Conservation (phyloP, 2,797 vertebrate species). For the Urosaurus nigricauda region DNA sequence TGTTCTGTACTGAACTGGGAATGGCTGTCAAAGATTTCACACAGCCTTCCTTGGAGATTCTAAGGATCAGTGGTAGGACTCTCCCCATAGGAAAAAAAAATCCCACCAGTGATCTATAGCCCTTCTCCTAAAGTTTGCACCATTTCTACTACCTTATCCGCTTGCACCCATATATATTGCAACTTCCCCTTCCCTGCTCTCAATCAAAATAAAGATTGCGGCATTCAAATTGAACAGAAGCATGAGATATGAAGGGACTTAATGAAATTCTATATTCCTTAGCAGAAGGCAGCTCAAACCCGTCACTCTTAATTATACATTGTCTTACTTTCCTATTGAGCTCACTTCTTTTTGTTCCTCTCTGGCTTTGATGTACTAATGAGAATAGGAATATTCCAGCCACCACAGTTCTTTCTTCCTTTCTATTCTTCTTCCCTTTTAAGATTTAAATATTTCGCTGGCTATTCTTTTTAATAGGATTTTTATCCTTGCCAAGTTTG, state of each 20-base stretch:
- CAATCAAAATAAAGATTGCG: not conserved
- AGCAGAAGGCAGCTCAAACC: not conserved
- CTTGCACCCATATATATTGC: not conserved
- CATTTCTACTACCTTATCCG: not conserved
- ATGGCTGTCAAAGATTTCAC: not conserved
- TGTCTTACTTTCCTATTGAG: constrained; percentile 22
- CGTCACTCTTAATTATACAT: not conserved
- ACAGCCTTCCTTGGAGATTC: not conserved
- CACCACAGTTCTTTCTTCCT: not conserved
- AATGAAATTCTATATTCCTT: constrained; percentile 12
- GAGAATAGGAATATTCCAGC: constrained; percentile 3
- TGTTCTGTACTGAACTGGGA: too few species aligned
- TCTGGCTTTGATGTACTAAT: constrained; percentile 13
- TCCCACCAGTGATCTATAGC: not conserved
- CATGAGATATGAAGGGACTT: not conserved
- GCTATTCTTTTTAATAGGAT: not conserved
- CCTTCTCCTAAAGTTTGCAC: not conserved
- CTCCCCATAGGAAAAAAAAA: not conserved
- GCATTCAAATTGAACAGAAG: not conserved
- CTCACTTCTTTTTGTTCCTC: constrained; percentile 9
- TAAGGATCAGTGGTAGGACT: not conserved
- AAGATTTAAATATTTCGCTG: constrained; percentile 3
- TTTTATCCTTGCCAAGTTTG: not conserved
- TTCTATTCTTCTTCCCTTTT: not conserved
- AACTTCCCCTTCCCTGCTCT: too few species aligned